Evolutionary conservation across 53 echinoderm and acorn worm genomes (phyloP).

Genomic region (Stichopus horrens): DNA sequence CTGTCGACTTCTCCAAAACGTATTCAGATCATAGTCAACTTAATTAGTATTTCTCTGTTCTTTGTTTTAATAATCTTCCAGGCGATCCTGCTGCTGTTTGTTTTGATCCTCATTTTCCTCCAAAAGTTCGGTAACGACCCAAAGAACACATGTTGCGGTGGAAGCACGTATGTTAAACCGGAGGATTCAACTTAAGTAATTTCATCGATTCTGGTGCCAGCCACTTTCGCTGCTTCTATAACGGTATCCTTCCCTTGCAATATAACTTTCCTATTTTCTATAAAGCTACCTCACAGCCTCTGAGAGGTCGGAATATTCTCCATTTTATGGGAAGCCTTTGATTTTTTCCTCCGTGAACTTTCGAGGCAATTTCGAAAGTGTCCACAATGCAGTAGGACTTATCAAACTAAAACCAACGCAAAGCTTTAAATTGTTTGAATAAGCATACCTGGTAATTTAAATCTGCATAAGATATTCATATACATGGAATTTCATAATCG

Average conservation of each 20-base stretch:
- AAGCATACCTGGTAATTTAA: too few relatives aligned
- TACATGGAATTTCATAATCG: too few relatives aligned
- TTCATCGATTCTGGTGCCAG: background rate
- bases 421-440: too few relatives aligned
- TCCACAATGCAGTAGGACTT: too few relatives aligned
- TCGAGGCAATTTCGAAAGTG: too few relatives aligned
- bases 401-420: too few relatives aligned
- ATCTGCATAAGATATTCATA: too few relatives aligned
- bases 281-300: too few relatives aligned
- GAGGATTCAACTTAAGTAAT: constrained; percentile 1
- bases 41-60: background rate
- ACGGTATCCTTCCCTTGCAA: constrained; percentile 29
- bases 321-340: too few relatives aligned
- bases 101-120: constrained; percentile 30
- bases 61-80: background rate
- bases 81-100: constrained; percentile 33
- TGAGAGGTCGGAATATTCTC: too few relatives aligned
- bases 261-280: background rate
- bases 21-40: background rate
- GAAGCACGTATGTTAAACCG: constrained; percentile 17
- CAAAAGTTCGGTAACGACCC: constrained; percentile 35
- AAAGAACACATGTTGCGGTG: constrained; percentile 36
- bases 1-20: too few relatives aligned
- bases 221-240: constrained; percentile 23
- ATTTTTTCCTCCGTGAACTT: too few relatives aligned